A percentile compares a stretch with the other conserved stretches of the same genome.
Conservation (phyloP, 2,888 invertebrate species). For the Polymixis lichenea region DNA sequence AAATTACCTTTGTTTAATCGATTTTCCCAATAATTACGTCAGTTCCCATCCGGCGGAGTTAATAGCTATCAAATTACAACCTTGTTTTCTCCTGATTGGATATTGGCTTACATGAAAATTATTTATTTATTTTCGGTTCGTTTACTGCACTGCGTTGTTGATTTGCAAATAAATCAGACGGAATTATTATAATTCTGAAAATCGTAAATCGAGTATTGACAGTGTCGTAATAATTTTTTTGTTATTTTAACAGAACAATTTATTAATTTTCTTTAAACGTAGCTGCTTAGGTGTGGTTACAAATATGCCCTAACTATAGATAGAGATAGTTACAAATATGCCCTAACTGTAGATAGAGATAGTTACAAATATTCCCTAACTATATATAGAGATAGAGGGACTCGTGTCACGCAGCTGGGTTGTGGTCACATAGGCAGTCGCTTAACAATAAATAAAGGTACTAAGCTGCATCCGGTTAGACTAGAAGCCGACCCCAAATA, state of each 20-base stretch:
- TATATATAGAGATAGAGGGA: no score
- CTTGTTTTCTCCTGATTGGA: slow-evolving; percentile 71
- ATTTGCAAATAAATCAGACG: slow-evolving; percentile 3
- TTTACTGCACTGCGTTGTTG: slow-evolving; percentile 40
- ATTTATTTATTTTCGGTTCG: slow-evolving; percentile 58
- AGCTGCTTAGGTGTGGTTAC: background rate
- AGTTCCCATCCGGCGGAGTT: slow-evolving; percentile 60
- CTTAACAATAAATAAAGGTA: no score
- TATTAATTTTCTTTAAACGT: background rate
- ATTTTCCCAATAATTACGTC: slow-evolving; percentile 71
- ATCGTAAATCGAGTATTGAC: slow-evolving; percentile 2
- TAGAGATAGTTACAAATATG: background rate
- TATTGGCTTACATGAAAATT: slow-evolving; percentile 63
- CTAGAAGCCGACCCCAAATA: no score
- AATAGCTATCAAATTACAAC: slow-evolving; percentile 73
- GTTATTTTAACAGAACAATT: background rate
- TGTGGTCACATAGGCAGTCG: no score
- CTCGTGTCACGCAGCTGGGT: no score
- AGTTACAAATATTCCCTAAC: background rate
- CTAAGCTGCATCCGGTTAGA: no score
- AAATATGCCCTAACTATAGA: background rate
- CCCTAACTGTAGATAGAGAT: no score
- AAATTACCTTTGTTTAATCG: slow-evolving; percentile 69
- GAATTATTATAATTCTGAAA: background rate
- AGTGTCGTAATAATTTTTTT: no score